Evolutionary conservation across 1,140 invertebrate genomes (phyloP).

Genomic region (Drosophila tristis): DNA sequence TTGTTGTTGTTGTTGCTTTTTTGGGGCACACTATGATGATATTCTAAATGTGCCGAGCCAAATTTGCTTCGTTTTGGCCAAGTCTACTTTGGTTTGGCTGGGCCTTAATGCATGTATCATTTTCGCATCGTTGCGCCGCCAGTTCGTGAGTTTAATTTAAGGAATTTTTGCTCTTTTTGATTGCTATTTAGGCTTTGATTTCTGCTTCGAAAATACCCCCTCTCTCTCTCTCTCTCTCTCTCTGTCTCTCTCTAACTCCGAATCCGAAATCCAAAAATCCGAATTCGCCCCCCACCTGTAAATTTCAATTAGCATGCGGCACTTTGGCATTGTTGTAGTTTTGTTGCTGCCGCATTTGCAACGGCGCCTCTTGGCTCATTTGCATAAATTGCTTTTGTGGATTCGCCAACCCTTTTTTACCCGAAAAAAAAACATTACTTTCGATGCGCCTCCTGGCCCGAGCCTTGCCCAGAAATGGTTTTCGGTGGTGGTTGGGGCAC

Average conservation of each 20-base stretch:
- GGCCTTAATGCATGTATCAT: conserved; percentile 79
- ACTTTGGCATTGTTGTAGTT: conserved; percentile 62
- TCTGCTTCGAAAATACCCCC: conserved; percentile 4
- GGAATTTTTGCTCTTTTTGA: conserved; percentile 81
- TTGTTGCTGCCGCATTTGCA: conserved; percentile 61
- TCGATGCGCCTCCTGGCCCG: conserved; percentile 36
- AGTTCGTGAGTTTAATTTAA: conserved; percentile 82
- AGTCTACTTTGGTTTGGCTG: conserved; percentile 58
- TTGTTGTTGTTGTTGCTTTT: conserved; percentile 39
- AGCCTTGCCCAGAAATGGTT: conserved; percentile 66
- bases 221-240: no score
- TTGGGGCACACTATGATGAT: conserved; percentile 63
- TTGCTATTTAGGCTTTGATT: conserved; percentile 79
- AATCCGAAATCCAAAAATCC: neutral
- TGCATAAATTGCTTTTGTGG: conserved; percentile 75
- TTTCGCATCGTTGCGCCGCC: conserved; percentile 75
- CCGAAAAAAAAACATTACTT: conserved; percentile 19
- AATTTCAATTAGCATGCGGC: conserved; percentile 82
- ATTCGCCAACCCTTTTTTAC: conserved; percentile 68
- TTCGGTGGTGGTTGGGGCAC: conserved; percentile 20
- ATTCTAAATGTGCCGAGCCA: conserved; percentile 80
- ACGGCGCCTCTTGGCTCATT: conserved; percentile 77
- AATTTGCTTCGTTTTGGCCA: conserved; percentile 78
- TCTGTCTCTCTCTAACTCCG: neutral
- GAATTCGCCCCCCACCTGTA: conserved; percentile 23